A percentile compares a stretch with the other conserved stretches of the same genome.
Evolutionary conservation across 2,888 invertebrate genomes (phyloP).

Genomic region (Acanthosepion esculentum): DNA sequence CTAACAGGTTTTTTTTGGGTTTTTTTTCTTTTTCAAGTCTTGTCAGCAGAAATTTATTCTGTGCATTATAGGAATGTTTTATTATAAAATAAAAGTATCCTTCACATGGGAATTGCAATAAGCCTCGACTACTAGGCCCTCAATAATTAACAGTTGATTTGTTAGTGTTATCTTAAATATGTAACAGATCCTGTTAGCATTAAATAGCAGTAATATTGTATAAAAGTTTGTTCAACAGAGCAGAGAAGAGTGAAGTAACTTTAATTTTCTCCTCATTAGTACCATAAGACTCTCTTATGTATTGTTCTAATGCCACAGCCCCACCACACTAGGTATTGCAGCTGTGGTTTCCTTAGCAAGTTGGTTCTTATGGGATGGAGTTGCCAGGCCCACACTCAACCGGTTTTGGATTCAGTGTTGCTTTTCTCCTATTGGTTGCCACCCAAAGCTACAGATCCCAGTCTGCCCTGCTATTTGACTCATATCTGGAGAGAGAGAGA

Average conservation of each 20-base stretch:
- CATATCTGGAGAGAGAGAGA: too few relatives aligned
- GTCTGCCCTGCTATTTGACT: too few relatives aligned
- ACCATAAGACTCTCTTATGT: too few relatives aligned
- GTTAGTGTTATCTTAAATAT: neutral
- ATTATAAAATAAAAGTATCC: neutral
- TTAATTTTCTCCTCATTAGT: neutral
- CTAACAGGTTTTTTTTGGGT: too few relatives aligned
- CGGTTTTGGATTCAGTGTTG: too few relatives aligned
- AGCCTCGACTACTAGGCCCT: neutral
- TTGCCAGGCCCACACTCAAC: too few relatives aligned
- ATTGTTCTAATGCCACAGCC: too few relatives aligned
- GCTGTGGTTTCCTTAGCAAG: too few relatives aligned
- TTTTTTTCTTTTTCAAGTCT: neutral
- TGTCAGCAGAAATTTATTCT: neutral
- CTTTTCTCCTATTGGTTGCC: too few relatives aligned
- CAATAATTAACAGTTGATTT: neutral
- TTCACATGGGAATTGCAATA: neutral
- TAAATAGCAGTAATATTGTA: neutral
- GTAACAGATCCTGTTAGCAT: neutral
- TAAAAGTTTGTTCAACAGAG: neutral
- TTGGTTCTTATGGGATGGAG: too few relatives aligned
- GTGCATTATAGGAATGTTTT: neutral
- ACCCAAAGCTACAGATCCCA: too few relatives aligned
- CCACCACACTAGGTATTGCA: too few relatives aligned
- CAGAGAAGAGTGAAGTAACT: neutral